Evolutionary conservation across 2,888 invertebrate species (phyloP).

Genomic region (Agrypnus murinus): DNA sequence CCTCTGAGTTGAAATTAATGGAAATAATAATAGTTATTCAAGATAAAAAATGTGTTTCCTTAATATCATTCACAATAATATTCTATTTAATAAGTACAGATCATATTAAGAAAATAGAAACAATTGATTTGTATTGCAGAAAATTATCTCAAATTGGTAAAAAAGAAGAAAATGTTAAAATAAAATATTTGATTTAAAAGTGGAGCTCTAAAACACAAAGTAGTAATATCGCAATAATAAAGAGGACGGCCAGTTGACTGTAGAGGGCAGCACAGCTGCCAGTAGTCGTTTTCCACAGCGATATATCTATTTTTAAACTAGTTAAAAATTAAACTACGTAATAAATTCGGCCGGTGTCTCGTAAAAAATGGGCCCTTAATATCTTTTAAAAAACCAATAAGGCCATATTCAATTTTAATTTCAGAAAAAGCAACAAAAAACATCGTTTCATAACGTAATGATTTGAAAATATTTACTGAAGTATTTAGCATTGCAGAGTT

Average conservation of each 20-base stretch:
- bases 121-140: too few species aligned
- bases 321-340: constrained; percentile 40
- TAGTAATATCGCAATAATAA: background rate
- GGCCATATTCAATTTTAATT: background rate
- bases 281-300: background rate
- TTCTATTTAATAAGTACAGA: too few species aligned
- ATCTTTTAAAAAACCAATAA: background rate
- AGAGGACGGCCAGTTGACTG: constrained; percentile 51
- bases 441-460: constrained; percentile 9
- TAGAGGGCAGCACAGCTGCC: constrained; percentile 59
- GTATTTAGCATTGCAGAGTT: constrained; percentile 22
- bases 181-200: background rate
- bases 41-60: too few species aligned
- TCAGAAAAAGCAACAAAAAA: background rate
- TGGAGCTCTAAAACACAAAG: background rate
- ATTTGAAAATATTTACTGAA: constrained; percentile 3
- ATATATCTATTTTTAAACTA: constrained; percentile 48
- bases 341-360: constrained; percentile 3
- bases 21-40: too few species aligned
- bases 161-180: too few species aligned
- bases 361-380: background rate
- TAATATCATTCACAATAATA: too few species aligned
- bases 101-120: too few species aligned
- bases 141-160: too few species aligned
- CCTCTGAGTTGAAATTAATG: too few species aligned